Conservation (phyloP, 2,888 invertebrate genomes). For the Resseliella maxima region DNA sequence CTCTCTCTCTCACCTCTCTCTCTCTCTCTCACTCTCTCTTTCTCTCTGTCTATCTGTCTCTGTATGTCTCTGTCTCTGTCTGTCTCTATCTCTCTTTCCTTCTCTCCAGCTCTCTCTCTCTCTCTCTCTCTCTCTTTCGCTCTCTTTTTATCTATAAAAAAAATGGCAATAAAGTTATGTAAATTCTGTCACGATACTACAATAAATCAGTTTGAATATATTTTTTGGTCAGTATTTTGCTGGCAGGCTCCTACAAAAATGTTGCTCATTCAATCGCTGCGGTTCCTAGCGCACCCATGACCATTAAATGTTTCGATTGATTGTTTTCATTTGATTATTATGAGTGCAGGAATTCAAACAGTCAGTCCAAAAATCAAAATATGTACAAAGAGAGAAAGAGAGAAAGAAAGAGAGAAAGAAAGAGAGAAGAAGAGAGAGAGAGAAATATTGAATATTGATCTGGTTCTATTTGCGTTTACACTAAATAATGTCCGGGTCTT, state of each 20-base stretch:
- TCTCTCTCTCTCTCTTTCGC: no score
- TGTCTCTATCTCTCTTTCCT: no score
- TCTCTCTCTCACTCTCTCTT: no score
- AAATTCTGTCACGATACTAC: neutral
- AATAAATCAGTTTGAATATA: neutral
- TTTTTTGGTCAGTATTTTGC: neutral
- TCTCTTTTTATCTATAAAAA: neutral
- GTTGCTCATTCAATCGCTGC: neutral
- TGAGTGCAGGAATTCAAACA: no score
- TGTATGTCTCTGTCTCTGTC: no score
- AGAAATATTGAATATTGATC: neutral
- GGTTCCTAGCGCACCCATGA: neutral
- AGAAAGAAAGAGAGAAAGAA: no score
- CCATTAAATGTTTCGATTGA: neutral
- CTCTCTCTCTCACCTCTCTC: no score
- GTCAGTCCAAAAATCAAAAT: no score
- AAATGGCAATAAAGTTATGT: constrained; percentile 31
- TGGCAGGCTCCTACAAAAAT: neutral
- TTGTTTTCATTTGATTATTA: neutral
- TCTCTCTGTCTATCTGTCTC: no score
- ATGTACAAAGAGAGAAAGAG: no score
- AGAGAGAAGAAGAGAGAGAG: no score
- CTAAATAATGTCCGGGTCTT: neutral
- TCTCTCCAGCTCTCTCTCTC: no score
- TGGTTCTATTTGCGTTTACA: neutral